Evolutionary conservation across 2,797 vertebrate genomes (phyloP).

Genomic region (Enteromius unitaeniatus): DNA sequence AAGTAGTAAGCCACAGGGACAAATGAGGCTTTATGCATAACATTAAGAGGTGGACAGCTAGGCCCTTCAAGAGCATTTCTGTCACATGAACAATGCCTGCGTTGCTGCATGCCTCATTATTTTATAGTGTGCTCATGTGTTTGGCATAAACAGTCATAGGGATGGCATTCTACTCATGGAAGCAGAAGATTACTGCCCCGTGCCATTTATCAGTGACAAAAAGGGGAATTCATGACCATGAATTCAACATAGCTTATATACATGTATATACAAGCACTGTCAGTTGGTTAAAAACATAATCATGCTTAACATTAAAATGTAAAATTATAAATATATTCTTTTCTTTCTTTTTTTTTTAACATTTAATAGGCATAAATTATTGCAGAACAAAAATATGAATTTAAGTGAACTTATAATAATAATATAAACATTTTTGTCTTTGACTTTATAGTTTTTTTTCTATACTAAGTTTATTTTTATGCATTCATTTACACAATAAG

Average conservation of each 20-base stretch:
- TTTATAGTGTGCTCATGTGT: conserved; percentile 30
- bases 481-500: neutral
- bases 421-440: neutral
- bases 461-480: neutral
- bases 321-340: neutral
- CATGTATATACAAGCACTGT: neutral
- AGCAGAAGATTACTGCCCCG: neutral
- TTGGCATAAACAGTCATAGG: conserved; percentile 31
- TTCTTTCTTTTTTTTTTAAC: no score
- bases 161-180: conserved; percentile 10
- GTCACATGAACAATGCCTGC: conserved; percentile 38
- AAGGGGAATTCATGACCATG: neutral
- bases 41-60: conserved; percentile 33
- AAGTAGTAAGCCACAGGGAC: conserved; percentile 24
- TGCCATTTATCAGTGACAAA: conserved; percentile 24
- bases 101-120: conserved; percentile 46
- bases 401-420: neutral
- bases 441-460: neutral
- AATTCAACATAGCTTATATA: neutral
- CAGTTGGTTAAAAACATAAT: neutral
- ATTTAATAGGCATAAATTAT: no score
- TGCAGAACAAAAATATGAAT: neutral
- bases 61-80: conserved; percentile 18
- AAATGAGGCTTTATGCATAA: conserved; percentile 48
- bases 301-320: neutral